Evolutionary conservation across 35 echinoderm and acorn worm species (phyloP).

Genomic region (Stichopus chloronotus): DNA sequence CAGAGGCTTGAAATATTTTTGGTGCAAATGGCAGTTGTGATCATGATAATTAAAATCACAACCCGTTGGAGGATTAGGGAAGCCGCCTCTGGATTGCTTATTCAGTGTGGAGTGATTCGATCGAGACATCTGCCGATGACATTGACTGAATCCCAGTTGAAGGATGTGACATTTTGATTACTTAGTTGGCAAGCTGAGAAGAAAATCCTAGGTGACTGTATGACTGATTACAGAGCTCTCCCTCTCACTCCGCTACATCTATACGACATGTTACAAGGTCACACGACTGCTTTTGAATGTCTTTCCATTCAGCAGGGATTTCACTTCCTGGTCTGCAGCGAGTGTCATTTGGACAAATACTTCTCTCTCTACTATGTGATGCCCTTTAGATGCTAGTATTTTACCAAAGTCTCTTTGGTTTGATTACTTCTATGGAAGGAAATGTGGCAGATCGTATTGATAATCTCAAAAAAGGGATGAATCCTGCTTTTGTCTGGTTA

Average conservation of each 20-base stretch:
- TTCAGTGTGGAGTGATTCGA: not conserved
- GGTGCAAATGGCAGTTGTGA: not conserved
- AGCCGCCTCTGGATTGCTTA: not conserved
- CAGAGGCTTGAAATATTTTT: not conserved
- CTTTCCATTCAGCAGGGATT: not conserved
- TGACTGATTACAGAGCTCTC: not conserved
- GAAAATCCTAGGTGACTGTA: not conserved
- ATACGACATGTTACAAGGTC: not conserved
- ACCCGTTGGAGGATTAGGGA: not conserved
- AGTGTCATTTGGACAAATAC: too few species aligned
- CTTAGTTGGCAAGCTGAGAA: not conserved
- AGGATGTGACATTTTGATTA: constrained; percentile 10
- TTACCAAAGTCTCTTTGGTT: not conserved
- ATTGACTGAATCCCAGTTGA: not conserved
- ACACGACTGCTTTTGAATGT: not conserved
- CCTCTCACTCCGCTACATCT: too few species aligned
- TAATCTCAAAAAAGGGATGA: too few species aligned
- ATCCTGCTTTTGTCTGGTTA: too few species aligned
- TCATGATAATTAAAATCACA: constrained; percentile 5
- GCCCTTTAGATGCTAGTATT: too few species aligned
- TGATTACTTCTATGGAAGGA: not conserved
- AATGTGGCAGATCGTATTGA: too few species aligned
- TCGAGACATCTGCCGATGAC: not conserved
- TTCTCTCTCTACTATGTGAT: too few species aligned
- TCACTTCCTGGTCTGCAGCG: too few species aligned